Evolutionary conservation across 2,888 invertebrate species (phyloP), one percentile per base, ranked within the genome.

Genomic region (Melinopterus prodromus): DNA sequence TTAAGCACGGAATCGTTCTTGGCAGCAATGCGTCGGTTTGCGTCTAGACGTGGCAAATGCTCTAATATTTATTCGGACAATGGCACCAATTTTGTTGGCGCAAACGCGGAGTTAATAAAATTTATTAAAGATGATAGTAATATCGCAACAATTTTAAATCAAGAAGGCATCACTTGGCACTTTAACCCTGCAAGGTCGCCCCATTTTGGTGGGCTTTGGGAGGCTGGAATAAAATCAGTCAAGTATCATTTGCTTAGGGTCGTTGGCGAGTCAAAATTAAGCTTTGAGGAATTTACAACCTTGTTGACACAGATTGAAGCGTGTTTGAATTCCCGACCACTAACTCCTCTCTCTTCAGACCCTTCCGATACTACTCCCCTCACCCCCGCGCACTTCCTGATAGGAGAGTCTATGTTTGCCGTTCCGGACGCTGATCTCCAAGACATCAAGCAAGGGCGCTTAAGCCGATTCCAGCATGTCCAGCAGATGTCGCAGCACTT

Each of bases 201-300:
- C 15, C 76, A 78, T 70, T 84, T 84, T 78, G 85, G 26, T 26
- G 26, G 26, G 26, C 26, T 26, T 26, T 26, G 26, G 26, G 26
- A 26, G 26, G 26, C 26, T 85, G 85, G 82, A 6, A 83, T 86
- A 6, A 85, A 85, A 76, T 83, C 83, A 0, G 80, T 83, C 6
- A 87, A 87, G 72, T 78, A 78, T 78, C 85, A 86, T 79, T 53
- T 86, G 12, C 82, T 83, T 70, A 79, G 84, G n/a, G 76, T 84
- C 3, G 70, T 84, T 15, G 81, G 84, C 0, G 81, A 82, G 69
- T 16, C 70, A 6, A 76, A 76, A 14, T 74, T 85, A 12, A 84
- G 81, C 0, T 84, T 81, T 70, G 85, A 86, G 79, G 83, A 86
- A 14, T 80, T 86, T 70, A 35, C 77, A 0, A 86, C 84, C 7